Percentiles rank a stretch among this genome's conserved stretches.
Conservation (phyloP, 2,797 vertebrate genomes). For the Poeciliopsis paucimaculata region DNA sequence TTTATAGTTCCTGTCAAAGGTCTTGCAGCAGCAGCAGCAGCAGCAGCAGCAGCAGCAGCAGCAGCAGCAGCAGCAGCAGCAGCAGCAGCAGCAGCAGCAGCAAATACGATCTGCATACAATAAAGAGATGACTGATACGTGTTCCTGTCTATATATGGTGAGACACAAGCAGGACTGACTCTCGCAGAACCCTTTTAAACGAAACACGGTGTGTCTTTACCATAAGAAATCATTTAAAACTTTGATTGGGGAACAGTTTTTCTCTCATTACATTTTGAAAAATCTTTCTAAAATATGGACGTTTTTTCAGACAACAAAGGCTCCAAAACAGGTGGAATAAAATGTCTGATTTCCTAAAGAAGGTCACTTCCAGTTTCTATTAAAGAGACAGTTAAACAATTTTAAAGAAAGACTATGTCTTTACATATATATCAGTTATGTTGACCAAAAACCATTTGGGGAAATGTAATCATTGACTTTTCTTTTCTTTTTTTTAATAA, state of each 20-base stretch:
- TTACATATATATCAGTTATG: neutral
- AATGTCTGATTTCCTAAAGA: neutral
- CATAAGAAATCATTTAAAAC: neutral
- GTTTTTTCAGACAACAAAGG: neutral
- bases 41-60: neutral
- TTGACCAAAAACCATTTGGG: neutral
- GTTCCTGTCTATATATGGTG: neutral
- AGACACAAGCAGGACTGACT: neutral
- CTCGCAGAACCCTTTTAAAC: neutral
- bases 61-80: neutral
- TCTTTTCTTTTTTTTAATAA: no score
- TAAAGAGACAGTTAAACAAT: neutral
- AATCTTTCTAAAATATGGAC: neutral
- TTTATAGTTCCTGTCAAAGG: conserved; percentile 2
- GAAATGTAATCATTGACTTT: no score
- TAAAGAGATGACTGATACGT: neutral
- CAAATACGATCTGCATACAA: neutral
- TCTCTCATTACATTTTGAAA: neutral
- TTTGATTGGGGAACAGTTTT: neutral
- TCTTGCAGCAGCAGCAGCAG: neutral
- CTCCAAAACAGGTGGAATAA: neutral
- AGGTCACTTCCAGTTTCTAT: neutral
- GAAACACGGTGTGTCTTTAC: neutral
- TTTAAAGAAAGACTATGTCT: neutral
- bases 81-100: neutral